Percentiles rank a stretch among this genome's conserved stretches.
These are phyloP conservation scores for Syngnathus acus DNA, from an alignment of 2,797 vertebrate genomes.

Conservation along the genomic window DNA sequence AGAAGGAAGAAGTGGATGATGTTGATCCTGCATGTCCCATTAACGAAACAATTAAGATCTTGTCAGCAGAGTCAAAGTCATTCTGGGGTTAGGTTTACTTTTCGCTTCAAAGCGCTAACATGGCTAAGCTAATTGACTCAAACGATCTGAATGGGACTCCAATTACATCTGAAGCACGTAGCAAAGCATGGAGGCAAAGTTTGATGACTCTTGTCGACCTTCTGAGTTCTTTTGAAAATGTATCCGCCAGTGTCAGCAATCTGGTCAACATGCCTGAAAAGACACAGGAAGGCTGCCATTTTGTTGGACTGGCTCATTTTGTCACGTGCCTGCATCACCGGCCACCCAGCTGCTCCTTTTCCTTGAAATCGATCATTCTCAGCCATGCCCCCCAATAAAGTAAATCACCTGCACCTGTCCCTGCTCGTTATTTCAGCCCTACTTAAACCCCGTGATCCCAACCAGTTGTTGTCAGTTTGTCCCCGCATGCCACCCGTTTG, in stretches of 20 bases:
- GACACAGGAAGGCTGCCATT: not conserved
- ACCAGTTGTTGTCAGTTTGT: no score
- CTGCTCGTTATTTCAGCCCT: no score
- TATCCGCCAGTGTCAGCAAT: no score
- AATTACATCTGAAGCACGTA: not conserved
- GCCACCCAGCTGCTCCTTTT: no score
- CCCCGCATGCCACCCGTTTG: no score
- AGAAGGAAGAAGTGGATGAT: not conserved
- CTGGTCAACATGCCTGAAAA: no score
- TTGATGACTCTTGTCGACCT: not conserved
- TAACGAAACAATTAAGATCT: slow-evolving; percentile 6
- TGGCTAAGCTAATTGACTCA: not conserved
- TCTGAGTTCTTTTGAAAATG: not conserved
- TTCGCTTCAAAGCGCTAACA: not conserved
- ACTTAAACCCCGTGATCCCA: no score
- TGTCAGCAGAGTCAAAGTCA: slow-evolving; percentile 1
- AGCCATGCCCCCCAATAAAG: no score
- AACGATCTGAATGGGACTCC: not conserved
- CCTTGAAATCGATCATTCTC: no score
- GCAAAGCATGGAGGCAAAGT: not conserved
- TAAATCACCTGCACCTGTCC: no score
- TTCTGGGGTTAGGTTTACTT: not conserved
- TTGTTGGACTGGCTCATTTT: not conserved
- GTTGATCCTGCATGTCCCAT: slow-evolving; percentile 2
- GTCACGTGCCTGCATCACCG: no score